A percentile compares a stretch with the other conserved stretches of the same genome.
These are phyloP conservation scores for Cataglyphis altisquamis DNA, from an alignment of 2,888 invertebrate genomes.

Conservation along the genomic window DNA sequence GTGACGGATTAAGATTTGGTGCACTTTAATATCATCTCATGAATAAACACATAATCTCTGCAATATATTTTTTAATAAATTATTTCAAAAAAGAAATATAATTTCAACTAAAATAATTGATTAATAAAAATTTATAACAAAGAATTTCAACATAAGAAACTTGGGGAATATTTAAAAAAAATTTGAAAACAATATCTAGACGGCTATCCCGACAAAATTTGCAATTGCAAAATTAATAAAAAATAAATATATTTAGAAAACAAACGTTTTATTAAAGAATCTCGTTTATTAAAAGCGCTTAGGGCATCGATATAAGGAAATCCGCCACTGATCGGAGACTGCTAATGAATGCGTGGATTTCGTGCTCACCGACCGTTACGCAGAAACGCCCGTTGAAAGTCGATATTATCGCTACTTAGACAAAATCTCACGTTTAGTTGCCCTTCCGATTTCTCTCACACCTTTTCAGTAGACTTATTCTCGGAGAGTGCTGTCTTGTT, in stretches of 20 bases:
- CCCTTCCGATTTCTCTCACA: slow-evolving; percentile 35
- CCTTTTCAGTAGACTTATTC: slow-evolving; percentile 27
- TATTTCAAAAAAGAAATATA: neutral
- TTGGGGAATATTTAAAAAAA: neutral
- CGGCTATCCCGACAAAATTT: neutral
- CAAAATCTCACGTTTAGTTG: slow-evolving; percentile 44
- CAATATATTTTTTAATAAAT: neutral
- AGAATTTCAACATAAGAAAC: neutral
- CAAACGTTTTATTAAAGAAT: neutral
- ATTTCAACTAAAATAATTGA: neutral
- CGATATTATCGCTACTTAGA: slow-evolving; percentile 38
- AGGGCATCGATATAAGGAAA: neutral
- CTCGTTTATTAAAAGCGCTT: neutral
- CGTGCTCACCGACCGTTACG: slow-evolving; percentile 64
- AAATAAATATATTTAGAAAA: neutral
- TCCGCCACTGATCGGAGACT: neutral
- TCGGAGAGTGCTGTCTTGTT: slow-evolving; percentile 41
- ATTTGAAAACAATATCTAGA: neutral
- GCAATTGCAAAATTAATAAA: neutral
- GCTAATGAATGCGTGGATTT: slow-evolving; percentile 53
- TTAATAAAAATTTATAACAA: neutral
- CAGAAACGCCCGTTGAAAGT: slow-evolving; percentile 35
- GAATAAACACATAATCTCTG: neutral
- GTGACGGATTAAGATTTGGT: slow-evolving; percentile 13
- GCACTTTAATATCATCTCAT: neutral